These are phyloP conservation scores for Pachyramphus minor DNA, from an alignment of 2,113 vertebrate species.

Conservation along the genomic window DNA sequence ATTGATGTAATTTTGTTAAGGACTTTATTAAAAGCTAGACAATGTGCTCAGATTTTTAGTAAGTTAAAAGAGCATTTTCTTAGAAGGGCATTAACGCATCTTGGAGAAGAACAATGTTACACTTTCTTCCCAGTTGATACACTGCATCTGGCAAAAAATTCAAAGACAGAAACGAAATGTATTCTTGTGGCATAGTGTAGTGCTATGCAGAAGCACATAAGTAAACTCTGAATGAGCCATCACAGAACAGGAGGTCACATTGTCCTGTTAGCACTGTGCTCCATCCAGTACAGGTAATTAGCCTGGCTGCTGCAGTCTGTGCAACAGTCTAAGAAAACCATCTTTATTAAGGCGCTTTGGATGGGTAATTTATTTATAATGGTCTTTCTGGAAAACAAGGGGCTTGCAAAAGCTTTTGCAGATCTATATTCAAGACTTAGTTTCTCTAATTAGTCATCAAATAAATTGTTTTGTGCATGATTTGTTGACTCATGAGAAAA, in stretches of 20 bases:
- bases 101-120: background rate
- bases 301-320: background rate
- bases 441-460: background rate
- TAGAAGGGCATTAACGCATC: background rate
- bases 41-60: background rate
- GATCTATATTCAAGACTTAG: background rate
- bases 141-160: background rate
- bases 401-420: background rate
- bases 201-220: background rate
- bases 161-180: background rate
- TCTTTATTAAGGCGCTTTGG: background rate
- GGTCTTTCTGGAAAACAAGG: background rate
- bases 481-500: background rate
- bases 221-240: background rate
- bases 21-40: background rate
- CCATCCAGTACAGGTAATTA: background rate
- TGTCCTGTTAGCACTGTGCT: accelerated
- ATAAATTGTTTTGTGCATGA: background rate
- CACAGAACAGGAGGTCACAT: background rate
- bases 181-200: background rate
- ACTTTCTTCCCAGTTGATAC: background rate
- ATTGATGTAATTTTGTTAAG: background rate
- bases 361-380: background rate
- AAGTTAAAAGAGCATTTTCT: background rate
- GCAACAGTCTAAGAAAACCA: background rate